phyloP scores from a whole-genome alignment of 1,140 invertebrate genomes.

The Fopius arisanus region DNA sequence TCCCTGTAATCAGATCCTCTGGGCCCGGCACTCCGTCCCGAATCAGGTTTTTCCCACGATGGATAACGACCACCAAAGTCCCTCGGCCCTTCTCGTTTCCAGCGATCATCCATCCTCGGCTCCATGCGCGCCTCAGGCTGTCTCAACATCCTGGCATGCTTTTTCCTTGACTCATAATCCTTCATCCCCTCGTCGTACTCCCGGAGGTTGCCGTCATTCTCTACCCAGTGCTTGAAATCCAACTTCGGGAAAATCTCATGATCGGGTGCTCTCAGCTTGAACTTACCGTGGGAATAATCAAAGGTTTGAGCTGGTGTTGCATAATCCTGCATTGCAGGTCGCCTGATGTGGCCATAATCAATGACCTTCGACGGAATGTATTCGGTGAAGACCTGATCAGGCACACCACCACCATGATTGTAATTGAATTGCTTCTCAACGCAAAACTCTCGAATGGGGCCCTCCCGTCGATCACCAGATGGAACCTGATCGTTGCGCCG shows the following conservation, averaged over 20 bases:
- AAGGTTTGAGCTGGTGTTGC: slow-evolving; percentile 49
- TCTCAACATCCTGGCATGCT: neutral
- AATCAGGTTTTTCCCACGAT: slow-evolving; percentile 29
- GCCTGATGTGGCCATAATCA: slow-evolving; percentile 73
- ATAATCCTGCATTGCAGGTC: slow-evolving; percentile 39
- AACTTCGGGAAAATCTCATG: slow-evolving; percentile 41
- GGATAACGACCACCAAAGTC: neutral
- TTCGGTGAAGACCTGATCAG: slow-evolving; percentile 43
- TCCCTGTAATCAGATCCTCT: slow-evolving; percentile 40
- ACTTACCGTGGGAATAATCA: slow-evolving; percentile 57
- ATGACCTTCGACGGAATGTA: slow-evolving; percentile 68
- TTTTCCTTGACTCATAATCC: slow-evolving; percentile 27
- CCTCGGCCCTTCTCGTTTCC: slow-evolving; percentile 35
- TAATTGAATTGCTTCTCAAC: slow-evolving; percentile 61
- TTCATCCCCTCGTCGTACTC: slow-evolving; percentile 50
- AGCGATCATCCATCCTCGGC: slow-evolving; percentile 38
- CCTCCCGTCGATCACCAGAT: neutral
- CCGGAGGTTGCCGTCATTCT: slow-evolving; percentile 57
- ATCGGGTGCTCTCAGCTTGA: slow-evolving; percentile 52
- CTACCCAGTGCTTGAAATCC: slow-evolving; percentile 59
- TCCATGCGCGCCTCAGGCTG: neutral
- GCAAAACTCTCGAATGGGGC: slow-evolving; percentile 47
- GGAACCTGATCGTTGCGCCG: slow-evolving; percentile 14
- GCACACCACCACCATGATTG: slow-evolving; percentile 52
- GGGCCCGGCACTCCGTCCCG: neutral